Evolutionary conservation across 2,113 vertebrate species (phyloP).

Genomic region (Parus major): DNA sequence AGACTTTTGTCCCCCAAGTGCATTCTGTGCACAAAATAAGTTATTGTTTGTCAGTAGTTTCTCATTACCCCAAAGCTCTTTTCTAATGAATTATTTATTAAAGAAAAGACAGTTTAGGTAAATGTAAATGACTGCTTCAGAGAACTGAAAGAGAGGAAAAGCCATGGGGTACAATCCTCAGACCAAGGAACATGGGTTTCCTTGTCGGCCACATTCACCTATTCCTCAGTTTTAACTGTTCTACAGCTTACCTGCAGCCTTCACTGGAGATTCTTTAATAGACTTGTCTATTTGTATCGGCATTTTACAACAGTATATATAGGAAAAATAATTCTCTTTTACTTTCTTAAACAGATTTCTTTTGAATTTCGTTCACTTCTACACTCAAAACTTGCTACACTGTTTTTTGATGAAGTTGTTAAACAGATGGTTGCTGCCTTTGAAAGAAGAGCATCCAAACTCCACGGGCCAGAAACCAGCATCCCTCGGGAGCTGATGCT

Average conservation of each 20-base stretch:
- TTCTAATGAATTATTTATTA: not conserved
- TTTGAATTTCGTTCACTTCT: constrained; percentile 96
- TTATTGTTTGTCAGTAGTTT: not conserved
- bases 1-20: not conserved
- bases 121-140: not conserved
- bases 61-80: not conserved
- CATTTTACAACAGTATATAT: not conserved
- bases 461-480: constrained; percentile 86
- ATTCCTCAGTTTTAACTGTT: not conserved
- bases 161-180: not conserved
- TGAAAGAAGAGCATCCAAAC: constrained; percentile 83
- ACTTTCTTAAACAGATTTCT: constrained; percentile 80
- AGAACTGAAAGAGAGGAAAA: not conserved
- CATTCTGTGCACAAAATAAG: not conserved
- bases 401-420: constrained; percentile 97
- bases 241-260: not conserved
- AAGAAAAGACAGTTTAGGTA: not conserved
- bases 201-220: not conserved
- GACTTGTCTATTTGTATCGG: not conserved
- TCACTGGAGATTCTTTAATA: not conserved
- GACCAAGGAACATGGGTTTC: not conserved
- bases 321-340: not conserved
- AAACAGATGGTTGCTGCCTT: constrained; percentile 96
- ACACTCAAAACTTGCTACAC: constrained; percentile 88
- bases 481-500: constrained; percentile 92